These are phyloP conservation scores for Salticus scenicus DNA, from an alignment of 2,888 invertebrate species.

Conservation along the genomic window DNA sequence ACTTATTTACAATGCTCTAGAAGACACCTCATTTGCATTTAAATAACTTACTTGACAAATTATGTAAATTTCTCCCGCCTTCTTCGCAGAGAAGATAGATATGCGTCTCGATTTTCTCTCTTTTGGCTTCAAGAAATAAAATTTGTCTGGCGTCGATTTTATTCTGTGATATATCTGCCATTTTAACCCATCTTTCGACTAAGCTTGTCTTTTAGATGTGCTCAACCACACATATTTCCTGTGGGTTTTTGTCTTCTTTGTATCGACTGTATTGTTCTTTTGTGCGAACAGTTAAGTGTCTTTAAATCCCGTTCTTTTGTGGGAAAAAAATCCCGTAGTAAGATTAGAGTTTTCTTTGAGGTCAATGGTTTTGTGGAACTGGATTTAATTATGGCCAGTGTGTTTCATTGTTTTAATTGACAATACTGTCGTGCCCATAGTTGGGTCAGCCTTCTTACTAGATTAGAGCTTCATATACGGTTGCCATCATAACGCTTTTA, in stretches of 20 bases:
- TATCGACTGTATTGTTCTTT: constrained; percentile 32
- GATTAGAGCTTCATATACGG: too few relatives aligned
- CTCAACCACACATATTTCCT: constrained; percentile 44
- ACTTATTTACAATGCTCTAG: too few relatives aligned
- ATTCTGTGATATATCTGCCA: background rate
- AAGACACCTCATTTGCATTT: background rate
- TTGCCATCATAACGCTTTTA: too few relatives aligned
- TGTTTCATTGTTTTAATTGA: too few relatives aligned
- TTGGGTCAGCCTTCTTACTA: too few relatives aligned
- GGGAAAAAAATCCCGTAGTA: background rate
- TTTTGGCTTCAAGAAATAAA: too few relatives aligned
- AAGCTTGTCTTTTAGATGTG: background rate
- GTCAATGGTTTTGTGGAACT: background rate
- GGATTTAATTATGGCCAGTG: background rate
- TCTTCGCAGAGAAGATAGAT: background rate
- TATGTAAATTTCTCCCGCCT: background rate
- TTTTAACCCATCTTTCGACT: background rate
- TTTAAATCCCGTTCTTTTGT: background rate
- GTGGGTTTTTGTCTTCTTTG: constrained; percentile 30
- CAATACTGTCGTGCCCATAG: too few relatives aligned
- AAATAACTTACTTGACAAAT: background rate
- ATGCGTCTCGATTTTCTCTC: background rate
- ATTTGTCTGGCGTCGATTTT: too few relatives aligned
- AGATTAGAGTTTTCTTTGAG: background rate
- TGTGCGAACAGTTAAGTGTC: constrained; percentile 12